These are phyloP conservation scores for Beris morrisii DNA, from an alignment of 2,888 invertebrate genomes.

Conservation along the genomic window DNA sequence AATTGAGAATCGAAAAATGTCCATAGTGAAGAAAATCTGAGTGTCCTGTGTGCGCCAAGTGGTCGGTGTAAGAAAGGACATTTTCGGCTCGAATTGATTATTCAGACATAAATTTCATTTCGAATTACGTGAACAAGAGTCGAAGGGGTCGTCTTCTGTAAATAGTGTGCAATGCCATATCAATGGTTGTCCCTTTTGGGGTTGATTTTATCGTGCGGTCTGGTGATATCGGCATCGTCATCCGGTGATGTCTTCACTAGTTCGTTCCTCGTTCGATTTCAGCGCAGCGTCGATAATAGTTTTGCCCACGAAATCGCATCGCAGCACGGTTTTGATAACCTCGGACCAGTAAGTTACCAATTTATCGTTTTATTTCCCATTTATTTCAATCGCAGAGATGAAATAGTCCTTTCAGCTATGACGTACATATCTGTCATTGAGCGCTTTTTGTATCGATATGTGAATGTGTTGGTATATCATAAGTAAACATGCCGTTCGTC, in stretches of 20 bases:
- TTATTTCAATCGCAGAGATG: no score
- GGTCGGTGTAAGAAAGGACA: no score
- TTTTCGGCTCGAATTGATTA: no score
- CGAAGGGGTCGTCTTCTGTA: neutral
- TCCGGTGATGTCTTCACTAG: constrained; percentile 84
- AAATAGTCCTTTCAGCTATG: no score
- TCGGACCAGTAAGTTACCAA: constrained; percentile 84
- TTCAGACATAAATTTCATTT: no score
- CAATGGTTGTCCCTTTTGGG: constrained; percentile 40
- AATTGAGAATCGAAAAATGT: no score
- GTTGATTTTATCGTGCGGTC: constrained; percentile 32
- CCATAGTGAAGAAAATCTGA: no score
- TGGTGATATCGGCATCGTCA: constrained; percentile 30
- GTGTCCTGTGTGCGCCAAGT: no score
- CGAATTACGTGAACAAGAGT: no score
- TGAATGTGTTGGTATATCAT: no score
- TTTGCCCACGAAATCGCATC: constrained; percentile 81
- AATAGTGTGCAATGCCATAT: constrained; percentile 39
- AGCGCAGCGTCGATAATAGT: constrained; percentile 72
- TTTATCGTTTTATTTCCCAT: neutral
- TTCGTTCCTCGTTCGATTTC: constrained; percentile 90
- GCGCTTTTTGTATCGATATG: no score
- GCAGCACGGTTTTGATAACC: constrained; percentile 89
- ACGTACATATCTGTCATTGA: no score
- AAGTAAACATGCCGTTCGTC: constrained; percentile 12